phyloP scores from a whole-genome alignment of 1,140 invertebrate genomes.

The Zaprionus camerounensis region DNA sequence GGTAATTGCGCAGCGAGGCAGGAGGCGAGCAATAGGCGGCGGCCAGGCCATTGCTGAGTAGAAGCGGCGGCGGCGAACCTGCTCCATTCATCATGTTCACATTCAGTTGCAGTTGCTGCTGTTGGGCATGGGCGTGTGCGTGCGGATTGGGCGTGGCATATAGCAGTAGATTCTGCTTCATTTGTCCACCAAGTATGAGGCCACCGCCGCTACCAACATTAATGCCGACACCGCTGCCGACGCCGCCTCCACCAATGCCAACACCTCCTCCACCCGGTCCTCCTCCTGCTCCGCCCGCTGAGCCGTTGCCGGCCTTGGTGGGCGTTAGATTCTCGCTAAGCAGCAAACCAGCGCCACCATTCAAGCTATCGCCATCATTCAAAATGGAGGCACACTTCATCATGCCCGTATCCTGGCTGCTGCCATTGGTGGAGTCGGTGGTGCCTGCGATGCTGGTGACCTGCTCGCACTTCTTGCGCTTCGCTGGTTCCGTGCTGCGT shows the following conservation, averaged over 20 bases:
- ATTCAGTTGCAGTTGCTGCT: conserved; percentile 67
- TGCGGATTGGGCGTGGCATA: conserved; percentile 64
- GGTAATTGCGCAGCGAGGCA: conserved; percentile 85
- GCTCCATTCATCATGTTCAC: conserved; percentile 63
- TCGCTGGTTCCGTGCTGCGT: conserved; percentile 85
- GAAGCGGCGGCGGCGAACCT: conserved; percentile 59
- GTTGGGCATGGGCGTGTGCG: conserved; percentile 30
- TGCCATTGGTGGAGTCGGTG: conserved; percentile 72
- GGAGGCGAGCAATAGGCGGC: conserved; percentile 79
- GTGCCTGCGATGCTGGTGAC: conserved; percentile 73
- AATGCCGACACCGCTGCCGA: conserved; percentile 26
- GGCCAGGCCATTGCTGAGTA: conserved; percentile 62
- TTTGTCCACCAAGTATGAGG: conserved; percentile 78
- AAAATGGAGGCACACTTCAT: conserved; percentile 82
- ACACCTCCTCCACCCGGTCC: not conserved
- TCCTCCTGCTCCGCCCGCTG: conserved; percentile 36
- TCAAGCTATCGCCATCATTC: conserved; percentile 74
- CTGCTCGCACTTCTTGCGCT: conserved; percentile 85
- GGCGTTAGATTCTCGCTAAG: conserved; percentile 69
- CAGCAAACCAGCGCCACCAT: conserved; percentile 60
- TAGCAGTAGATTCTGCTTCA: conserved; percentile 79
- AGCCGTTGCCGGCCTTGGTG: conserved; percentile 66
- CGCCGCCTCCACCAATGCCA: conserved; percentile 14
- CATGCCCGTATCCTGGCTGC: conserved; percentile 70
- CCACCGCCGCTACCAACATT: conserved; percentile 48